Evolutionary conservation across 2,888 invertebrate species (phyloP).

Genomic region (Xestoiulus laeticollis): DNA sequence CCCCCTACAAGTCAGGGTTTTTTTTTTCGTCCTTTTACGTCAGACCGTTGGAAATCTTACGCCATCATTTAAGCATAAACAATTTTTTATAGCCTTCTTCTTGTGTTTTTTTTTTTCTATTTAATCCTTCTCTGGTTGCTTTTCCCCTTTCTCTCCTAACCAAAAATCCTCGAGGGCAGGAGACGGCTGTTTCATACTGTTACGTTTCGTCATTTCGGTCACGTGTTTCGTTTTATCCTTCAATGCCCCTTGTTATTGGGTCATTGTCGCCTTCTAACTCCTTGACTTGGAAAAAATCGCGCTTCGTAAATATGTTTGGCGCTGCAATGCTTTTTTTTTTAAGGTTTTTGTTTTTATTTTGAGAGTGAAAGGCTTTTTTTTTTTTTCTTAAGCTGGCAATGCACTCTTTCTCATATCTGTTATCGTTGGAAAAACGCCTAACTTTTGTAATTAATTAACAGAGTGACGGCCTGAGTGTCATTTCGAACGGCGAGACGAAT

Average conservation of each 20-base stretch:
- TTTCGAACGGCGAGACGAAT: background rate
- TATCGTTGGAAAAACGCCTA: background rate
- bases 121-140: background rate
- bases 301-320: constrained; percentile 23
- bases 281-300: constrained; percentile 9
- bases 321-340: background rate
- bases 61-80: constrained; percentile 23
- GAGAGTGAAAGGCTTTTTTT: background rate
- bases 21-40: constrained; percentile 1
- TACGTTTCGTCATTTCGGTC: constrained; percentile 6
- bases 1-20: background rate
- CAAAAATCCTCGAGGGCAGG: background rate
- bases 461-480: background rate
- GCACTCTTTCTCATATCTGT: background rate
- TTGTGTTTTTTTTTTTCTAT: background rate
- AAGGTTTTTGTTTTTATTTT: background rate
- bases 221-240: constrained; percentile 7
- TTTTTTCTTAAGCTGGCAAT: background rate
- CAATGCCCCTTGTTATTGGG: constrained; percentile 37
- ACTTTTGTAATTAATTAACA: background rate
- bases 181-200: background rate
- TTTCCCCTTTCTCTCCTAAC: background rate
- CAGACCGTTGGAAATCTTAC: constrained; percentile 37
- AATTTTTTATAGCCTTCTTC: constrained; percentile 18
- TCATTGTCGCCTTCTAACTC: constrained; percentile 29